A percentile compares a stretch with the other conserved stretches of the same genome.
phyloP scores from a whole-genome alignment of 2,888 invertebrate genomes.

The Eupithecia subfuscata region DNA sequence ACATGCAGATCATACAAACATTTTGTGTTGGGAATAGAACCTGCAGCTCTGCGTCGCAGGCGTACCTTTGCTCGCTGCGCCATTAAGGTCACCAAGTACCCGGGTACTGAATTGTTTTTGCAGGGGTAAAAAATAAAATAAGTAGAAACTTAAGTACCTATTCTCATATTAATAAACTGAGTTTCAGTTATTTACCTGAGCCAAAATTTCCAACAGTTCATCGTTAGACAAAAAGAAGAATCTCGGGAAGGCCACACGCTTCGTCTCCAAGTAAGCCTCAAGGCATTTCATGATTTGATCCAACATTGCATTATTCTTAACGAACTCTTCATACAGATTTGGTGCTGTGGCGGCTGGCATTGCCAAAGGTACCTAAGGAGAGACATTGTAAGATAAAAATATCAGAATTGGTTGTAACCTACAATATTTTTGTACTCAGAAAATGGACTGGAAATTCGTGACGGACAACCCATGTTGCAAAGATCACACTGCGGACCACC shows the following conservation, averaged over 20 bases:
- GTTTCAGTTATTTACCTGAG: constrained; percentile 85
- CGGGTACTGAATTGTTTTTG: too few species aligned
- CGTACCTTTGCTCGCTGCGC: not conserved
- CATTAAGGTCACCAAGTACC: not conserved
- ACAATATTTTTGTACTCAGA: not conserved
- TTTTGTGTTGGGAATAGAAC: not conserved
- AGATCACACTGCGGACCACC: too few species aligned
- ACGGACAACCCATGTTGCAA: too few species aligned
- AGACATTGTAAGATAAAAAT: not conserved
- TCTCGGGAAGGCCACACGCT: constrained; percentile 93
- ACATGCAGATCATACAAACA: not conserved
- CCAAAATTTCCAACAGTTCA: constrained; percentile 94
- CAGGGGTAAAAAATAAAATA: too few species aligned
- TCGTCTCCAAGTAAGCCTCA: constrained; percentile 94
- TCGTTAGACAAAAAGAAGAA: constrained; percentile 96
- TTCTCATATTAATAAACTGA: not conserved
- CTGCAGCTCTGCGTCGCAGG: not conserved
- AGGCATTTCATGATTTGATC: constrained; percentile 96
- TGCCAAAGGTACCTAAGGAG: constrained; percentile 87
- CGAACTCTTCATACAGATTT: constrained; percentile 87
- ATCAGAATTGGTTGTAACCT: not conserved
- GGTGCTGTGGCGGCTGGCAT: constrained; percentile 91
- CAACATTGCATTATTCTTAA: constrained; percentile 89
- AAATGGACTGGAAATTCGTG: not conserved
- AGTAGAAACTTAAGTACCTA: too few species aligned